Base-by-base conservation (phyloP, 2,113 vertebrate genomes). In the Amblyornis subalaris region DNA sequence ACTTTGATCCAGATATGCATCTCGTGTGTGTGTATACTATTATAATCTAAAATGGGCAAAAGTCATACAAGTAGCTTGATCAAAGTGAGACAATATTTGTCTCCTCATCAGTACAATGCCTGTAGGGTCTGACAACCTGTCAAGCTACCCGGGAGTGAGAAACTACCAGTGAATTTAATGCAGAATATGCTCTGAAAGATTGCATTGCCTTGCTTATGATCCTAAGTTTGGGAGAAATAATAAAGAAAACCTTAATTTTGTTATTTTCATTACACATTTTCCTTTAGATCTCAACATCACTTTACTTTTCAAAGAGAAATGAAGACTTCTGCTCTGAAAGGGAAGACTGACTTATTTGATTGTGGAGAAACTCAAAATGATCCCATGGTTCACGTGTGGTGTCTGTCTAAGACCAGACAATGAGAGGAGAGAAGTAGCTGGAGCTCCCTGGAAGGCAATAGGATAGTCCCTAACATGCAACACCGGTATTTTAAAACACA, bases 51-150 rank as follows among this genome's bases (percentile, higher is more conserved):
- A 89, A 85, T 83, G 38, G 85, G 81, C 48, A 91, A 94, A 94
- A 91, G 61, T 58, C 91, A 93, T 62, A 93, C 81, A 94, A 89
- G 58, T 33, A 91, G 88, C 71, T 80, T 86, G 89, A 95, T 95
- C 96, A 97, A 95, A 95, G 85, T 17, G 61, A 47, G 44, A 55
- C 71, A 86, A 1, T 45, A 89, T 77, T 95, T 85, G 78, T 62
- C 60, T 93, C 54, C 87, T 88, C 89, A 83, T 66, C 67, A 65
- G 71, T 40, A 64, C 67, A 17, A 47, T 74, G 89, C 60, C 91
- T 80, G 78, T 44, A 83, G 75, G 67, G 78, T 91, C 84, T 93
- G 81, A 83, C 72, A 95, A 64, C 22, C 64, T 79, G 85, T 88
- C 89, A 95, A 38, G 16, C 40, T 60, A 74, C 36, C 35, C 0